These are phyloP conservation scores for Tadarida brasiliensis DNA, from an alignment of 2,797 vertebrate species.

Conservation along the genomic window DNA sequence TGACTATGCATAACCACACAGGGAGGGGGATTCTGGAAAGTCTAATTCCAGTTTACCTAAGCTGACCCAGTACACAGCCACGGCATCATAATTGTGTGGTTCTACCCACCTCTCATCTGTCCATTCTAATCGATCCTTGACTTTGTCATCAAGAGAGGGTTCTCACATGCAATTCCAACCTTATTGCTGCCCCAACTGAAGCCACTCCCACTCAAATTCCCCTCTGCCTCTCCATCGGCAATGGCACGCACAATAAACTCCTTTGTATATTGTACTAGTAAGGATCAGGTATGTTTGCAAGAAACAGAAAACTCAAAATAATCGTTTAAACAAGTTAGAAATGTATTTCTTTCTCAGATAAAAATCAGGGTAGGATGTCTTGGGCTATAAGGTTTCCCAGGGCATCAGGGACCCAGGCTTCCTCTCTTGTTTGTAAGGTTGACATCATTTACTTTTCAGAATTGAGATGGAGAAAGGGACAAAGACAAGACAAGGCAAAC, in stretches of 20 bases:
- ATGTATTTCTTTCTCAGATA: not conserved
- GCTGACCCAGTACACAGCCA: not conserved
- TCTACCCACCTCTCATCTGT: not conserved
- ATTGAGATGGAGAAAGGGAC: not conserved
- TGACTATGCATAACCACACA: not conserved
- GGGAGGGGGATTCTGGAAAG: conserved; percentile 20
- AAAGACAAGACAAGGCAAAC: not conserved
- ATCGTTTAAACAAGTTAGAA: not conserved
- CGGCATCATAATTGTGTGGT: fast-evolving
- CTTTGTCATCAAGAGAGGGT: not conserved
- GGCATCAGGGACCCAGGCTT: not conserved
- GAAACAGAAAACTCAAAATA: not conserved
- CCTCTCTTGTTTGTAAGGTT: not conserved
- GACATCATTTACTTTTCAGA: not conserved
- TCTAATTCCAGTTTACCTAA: not conserved
- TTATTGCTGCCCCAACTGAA: too few species aligned
- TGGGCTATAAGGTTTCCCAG: not conserved
- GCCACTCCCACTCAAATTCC: not conserved
- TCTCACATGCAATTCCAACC: not conserved
- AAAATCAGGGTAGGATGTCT: not conserved
- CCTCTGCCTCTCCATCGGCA: not conserved
- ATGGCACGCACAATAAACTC: not conserved
- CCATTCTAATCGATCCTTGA: not conserved
- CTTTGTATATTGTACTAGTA: not conserved
- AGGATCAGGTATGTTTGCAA: not conserved